Percentiles rank a stretch among this genome's conserved stretches.
Conservation (phyloP, 2,797 vertebrate genomes). For the Hemitrygon akajei region DNA sequence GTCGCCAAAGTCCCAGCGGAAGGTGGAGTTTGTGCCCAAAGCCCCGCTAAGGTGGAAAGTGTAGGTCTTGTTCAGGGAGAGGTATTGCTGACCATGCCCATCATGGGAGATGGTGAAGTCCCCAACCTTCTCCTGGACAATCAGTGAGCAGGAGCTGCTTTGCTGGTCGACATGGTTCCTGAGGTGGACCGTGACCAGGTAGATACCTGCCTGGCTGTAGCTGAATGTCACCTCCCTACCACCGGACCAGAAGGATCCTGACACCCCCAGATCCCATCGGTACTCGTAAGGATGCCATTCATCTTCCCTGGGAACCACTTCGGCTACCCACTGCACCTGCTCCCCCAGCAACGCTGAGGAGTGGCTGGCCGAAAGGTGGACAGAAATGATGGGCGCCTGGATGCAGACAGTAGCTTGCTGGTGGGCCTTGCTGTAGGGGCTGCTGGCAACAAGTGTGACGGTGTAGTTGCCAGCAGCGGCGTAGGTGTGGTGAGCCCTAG, state of each 20-base stretch:
- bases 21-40: constrained; percentile 51
- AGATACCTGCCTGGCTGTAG: constrained; percentile 54
- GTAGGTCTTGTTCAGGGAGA: constrained; percentile 47
- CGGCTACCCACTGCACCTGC: constrained; percentile 52
- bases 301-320: constrained; percentile 47
- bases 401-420: constrained; percentile 53
- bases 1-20: constrained; percentile 69
- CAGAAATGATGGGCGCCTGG: constrained; percentile 48
- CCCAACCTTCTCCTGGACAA: constrained; percentile 54
- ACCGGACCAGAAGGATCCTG: constrained; percentile 37
- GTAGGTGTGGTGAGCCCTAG: constrained; percentile 53
- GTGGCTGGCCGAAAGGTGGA: constrained; percentile 46
- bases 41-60: constrained; percentile 53
- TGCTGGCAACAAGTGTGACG: constrained; percentile 52
- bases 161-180: constrained; percentile 57
- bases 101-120: constrained; percentile 47
- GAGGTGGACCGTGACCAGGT: constrained; percentile 52
- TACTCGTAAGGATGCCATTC: constrained; percentile 47
- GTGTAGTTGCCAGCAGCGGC: constrained; percentile 49
- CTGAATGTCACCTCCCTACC: constrained; percentile 53
- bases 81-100: constrained; percentile 41
- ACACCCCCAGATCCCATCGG: constrained; percentile 52
- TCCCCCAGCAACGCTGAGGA: constrained; percentile 48
- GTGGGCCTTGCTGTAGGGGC: constrained; percentile 43
- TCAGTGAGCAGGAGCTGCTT: constrained; percentile 48